These are phyloP conservation scores for Agonum fuliginosum DNA, from an alignment of 2,888 invertebrate genomes.

Conservation along the genomic window DNA sequence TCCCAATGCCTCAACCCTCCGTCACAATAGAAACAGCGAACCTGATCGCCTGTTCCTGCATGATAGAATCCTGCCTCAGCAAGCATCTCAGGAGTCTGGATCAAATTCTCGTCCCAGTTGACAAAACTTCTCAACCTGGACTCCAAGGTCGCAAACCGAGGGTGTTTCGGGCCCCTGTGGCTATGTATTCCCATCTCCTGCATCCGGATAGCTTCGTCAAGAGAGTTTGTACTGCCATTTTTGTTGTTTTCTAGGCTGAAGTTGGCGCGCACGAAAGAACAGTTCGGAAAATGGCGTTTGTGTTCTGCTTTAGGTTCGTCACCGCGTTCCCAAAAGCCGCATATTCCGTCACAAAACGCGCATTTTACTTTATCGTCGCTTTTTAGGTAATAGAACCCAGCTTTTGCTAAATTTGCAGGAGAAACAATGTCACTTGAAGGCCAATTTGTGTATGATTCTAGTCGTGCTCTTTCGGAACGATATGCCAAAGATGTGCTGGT, in stretches of 20 bases:
- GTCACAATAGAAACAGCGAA: conserved; percentile 95
- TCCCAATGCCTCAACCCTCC: conserved; percentile 95
- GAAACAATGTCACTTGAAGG: conserved; percentile 78
- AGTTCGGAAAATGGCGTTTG: conserved; percentile 77
- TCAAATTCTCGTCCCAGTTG: conserved; percentile 85
- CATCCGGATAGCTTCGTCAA: conserved; percentile 72
- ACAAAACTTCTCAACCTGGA: conserved; percentile 81
- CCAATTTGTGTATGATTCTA: conserved; percentile 85
- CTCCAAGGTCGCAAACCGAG: conserved; percentile 81
- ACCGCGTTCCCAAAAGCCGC: conserved; percentile 81
- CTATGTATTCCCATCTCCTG: conserved; percentile 78
- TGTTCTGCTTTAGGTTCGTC: conserved; percentile 83
- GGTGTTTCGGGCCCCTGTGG: conserved; percentile 79
- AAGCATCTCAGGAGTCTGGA: conserved; percentile 84
- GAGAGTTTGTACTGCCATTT: conserved; percentile 67
- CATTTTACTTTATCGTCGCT: conserved; percentile 85
- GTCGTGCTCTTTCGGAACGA: conserved; percentile 71
- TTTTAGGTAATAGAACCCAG: conserved; percentile 90
- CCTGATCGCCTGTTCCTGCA: conserved; percentile 83
- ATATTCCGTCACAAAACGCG: conserved; percentile 85
- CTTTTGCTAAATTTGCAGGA: conserved; percentile 83
- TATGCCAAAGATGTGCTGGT: conserved; percentile 13
- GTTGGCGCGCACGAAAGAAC: conserved; percentile 74
- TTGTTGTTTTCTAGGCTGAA: conserved; percentile 68
- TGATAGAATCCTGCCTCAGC: conserved; percentile 94